phyloP scores from a whole-genome alignment of 2,113 vertebrate genomes.

The Planiliza haematocheilus region DNA sequence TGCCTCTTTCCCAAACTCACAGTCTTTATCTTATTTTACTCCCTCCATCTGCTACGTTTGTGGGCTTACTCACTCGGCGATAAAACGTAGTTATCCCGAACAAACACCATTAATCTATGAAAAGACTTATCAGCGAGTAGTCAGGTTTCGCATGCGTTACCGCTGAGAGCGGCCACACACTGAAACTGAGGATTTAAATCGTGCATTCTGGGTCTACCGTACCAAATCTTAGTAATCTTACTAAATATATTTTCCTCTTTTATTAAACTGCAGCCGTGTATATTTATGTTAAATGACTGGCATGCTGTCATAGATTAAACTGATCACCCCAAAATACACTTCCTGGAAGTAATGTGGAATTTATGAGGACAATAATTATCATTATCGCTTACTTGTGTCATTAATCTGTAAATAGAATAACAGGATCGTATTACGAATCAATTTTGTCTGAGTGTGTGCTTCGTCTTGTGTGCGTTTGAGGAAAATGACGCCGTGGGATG shows the following conservation, averaged over 20 bases:
- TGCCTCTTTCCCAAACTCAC: constrained; percentile 12
- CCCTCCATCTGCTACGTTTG: constrained; percentile 28
- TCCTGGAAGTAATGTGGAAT: constrained; percentile 49
- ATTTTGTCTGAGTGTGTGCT: constrained; percentile 4
- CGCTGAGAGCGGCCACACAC: constrained; percentile 36
- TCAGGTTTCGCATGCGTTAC: constrained; percentile 52
- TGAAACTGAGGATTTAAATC: constrained; percentile 14
- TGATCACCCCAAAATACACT: constrained; percentile 33
- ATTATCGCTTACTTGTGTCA: constrained; percentile 68
- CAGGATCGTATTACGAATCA: constrained; percentile 41
- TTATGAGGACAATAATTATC: constrained; percentile 57
- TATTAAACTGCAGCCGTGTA: constrained; percentile 12
- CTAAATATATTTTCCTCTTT: constrained; percentile 2
- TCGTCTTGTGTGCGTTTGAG: neutral
- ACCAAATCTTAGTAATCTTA: neutral
- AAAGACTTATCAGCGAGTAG: constrained; percentile 33
- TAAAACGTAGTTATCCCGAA: constrained; percentile 17
- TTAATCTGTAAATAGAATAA: constrained; percentile 46
- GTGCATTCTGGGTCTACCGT: too few species aligned
- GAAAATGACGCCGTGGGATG: neutral
- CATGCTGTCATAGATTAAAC: constrained; percentile 15
- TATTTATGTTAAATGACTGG: constrained; percentile 8
- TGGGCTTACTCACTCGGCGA: constrained; percentile 10
- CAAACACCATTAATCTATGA: constrained; percentile 37
- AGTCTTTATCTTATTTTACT: constrained; percentile 24